Evolutionary conservation across 2,113 vertebrate species (phyloP).

Genomic region (Onychostruthus taczanowskii): DNA sequence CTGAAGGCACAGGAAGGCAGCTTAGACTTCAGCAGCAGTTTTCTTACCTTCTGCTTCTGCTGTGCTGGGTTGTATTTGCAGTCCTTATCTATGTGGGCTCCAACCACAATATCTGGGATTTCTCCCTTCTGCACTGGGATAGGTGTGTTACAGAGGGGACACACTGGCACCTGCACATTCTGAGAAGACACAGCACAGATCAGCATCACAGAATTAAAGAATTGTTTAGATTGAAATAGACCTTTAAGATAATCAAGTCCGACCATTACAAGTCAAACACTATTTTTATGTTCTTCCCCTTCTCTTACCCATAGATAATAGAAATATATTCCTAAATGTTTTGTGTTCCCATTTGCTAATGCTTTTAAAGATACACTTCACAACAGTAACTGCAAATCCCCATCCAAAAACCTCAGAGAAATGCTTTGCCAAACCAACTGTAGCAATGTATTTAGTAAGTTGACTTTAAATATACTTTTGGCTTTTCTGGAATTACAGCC

Average conservation of each 20-base stretch:
- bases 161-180: slow-evolving; percentile 91
- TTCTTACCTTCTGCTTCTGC: slow-evolving; percentile 82
- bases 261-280: neutral
- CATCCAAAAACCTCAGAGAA: neutral
- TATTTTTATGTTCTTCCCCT: neutral
- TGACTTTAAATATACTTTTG: neutral
- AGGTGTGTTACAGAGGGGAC: slow-evolving; percentile 85
- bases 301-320: accelerated
- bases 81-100: slow-evolving; percentile 87
- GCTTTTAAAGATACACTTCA: neutral
- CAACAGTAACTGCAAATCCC: neutral
- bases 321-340: neutral
- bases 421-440: neutral
- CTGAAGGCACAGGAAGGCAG: neutral
- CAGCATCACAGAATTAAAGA: neutral
- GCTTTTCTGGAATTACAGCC: neutral
- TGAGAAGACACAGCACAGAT: slow-evolving; percentile 20
- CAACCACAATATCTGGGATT: slow-evolving; percentile 86
- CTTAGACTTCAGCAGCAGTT: neutral
- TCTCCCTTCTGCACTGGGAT: slow-evolving; percentile 86
- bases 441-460: neutral
- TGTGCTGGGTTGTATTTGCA: slow-evolving; percentile 82
- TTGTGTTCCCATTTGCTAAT: neutral
- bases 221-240: neutral
- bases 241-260: neutral